These are phyloP conservation scores for Sebastes hubbsi DNA, from an alignment of 2,797 vertebrate genomes.

Conservation along the genomic window DNA sequence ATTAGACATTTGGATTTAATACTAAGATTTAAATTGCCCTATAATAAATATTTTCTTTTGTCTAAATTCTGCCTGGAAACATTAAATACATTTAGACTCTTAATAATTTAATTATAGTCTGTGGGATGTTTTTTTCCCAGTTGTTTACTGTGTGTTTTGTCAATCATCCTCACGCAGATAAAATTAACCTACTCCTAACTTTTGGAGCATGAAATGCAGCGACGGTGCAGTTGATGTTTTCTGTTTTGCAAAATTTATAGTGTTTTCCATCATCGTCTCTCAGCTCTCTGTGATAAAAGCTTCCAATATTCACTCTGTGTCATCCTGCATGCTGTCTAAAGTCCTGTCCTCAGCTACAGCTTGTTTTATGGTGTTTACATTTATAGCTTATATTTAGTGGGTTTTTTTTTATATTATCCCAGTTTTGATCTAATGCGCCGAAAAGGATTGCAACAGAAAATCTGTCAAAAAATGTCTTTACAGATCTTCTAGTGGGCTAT, in stretches of 20 bases:
- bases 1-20: background rate
- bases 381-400: background rate
- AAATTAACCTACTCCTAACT: slow-evolving; percentile 47
- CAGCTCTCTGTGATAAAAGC: slow-evolving; percentile 64
- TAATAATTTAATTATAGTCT: background rate
- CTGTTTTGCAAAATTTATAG: slow-evolving; percentile 75
- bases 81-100: background rate
- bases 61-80: background rate
- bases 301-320: slow-evolving; percentile 30
- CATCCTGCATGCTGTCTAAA: slow-evolving; percentile 35
- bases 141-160: slow-evolving; percentile 13
- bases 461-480: background rate
- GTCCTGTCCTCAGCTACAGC: slow-evolving; percentile 5
- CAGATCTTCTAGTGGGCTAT: background rate
- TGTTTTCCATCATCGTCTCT: slow-evolving; percentile 67
- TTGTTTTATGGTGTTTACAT: background rate
- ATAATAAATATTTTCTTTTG: background rate
- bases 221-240: slow-evolving; percentile 59
- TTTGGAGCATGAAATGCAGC: slow-evolving; percentile 58
- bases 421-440: background rate
- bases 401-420: background rate
- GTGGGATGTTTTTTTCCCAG: background rate
- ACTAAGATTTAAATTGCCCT: background rate
- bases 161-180: slow-evolving; percentile 30
- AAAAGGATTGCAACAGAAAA: background rate